A percentile compares a stretch with the other conserved stretches of the same genome.
phyloP scores from a whole-genome alignment of 2,113 vertebrate genomes.

The Amazona vittata region DNA sequence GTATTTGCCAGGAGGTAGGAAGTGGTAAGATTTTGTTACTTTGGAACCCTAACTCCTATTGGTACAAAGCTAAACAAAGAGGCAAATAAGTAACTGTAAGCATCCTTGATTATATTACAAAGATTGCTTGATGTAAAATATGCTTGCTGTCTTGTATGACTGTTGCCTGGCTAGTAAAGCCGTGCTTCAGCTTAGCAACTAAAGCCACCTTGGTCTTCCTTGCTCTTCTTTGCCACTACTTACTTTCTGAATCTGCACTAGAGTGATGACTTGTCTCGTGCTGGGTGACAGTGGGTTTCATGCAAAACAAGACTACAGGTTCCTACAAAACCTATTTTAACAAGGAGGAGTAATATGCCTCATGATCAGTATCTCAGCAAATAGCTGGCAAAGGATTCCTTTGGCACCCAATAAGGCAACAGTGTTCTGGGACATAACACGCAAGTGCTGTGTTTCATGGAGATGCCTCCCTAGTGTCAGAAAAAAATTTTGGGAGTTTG shows the following conservation, averaged over 20 bases:
- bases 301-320: not conserved
- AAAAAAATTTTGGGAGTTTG: not conserved
- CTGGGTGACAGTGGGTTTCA: not conserved
- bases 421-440: not conserved
- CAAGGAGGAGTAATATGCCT: not conserved
- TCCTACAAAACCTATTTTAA: not conserved
- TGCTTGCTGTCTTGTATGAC: not conserved
- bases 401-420: not conserved
- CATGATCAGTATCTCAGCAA: not conserved
- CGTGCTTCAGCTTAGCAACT: not conserved
- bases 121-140: not conserved
- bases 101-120: not conserved
- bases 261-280: not conserved
- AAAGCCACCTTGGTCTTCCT: not conserved
- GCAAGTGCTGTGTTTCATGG: not conserved
- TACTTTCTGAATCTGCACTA: not conserved
- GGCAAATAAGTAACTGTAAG: not conserved
- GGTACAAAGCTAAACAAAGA: not conserved
- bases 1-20: not conserved
- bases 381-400: not conserved
- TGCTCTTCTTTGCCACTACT: not conserved
- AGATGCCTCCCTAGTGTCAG: not conserved
- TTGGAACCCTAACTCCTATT: not conserved
- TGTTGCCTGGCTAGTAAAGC: not conserved
- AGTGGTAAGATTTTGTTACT: not conserved